These are phyloP conservation scores for Caranx melampygus DNA, from an alignment of 2,113 vertebrate genomes.

Conservation along the genomic window DNA sequence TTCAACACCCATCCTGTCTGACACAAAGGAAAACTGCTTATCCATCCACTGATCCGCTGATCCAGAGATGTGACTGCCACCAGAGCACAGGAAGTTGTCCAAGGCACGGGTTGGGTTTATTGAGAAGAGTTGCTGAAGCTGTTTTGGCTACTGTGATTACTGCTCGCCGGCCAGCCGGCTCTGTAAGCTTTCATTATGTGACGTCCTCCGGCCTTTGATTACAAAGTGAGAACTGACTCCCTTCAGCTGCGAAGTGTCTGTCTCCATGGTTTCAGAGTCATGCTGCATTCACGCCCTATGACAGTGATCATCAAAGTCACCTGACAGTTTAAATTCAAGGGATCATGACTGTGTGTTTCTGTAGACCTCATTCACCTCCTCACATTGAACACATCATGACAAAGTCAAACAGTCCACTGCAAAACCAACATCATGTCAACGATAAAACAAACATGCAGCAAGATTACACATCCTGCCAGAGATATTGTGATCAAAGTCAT, in stretches of 20 bases:
- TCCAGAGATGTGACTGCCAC: constrained; percentile 3
- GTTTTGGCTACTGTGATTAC: constrained; percentile 1
- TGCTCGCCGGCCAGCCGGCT: constrained; percentile 12
- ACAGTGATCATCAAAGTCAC: not conserved
- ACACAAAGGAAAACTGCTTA: not conserved
- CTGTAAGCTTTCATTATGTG: not conserved
- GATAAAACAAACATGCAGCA: not conserved
- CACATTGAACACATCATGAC: not conserved
- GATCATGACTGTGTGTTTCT: not conserved
- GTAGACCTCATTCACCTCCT: not conserved
- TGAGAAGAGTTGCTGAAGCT: not conserved
- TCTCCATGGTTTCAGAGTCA: not conserved
- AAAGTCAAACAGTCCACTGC: not conserved
- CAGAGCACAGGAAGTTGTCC: constrained; percentile 2
- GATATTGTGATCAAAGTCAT: not conserved
- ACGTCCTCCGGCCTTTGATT: not conserved
- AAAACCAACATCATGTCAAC: not conserved
- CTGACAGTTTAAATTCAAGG: not conserved
- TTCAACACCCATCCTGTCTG: too few species aligned
- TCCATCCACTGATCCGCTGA: constrained; percentile 11
- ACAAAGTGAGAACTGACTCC: not conserved
- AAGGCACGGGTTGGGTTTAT: constrained; percentile 12
- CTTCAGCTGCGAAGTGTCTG: not conserved
- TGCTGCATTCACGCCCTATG: constrained; percentile 20
- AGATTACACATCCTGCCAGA: not conserved